Percentiles rank a stretch among this genome's conserved stretches.
Evolutionary conservation across 2,113 vertebrate species (phyloP).

Genomic region (Sula dactylatra): DNA sequence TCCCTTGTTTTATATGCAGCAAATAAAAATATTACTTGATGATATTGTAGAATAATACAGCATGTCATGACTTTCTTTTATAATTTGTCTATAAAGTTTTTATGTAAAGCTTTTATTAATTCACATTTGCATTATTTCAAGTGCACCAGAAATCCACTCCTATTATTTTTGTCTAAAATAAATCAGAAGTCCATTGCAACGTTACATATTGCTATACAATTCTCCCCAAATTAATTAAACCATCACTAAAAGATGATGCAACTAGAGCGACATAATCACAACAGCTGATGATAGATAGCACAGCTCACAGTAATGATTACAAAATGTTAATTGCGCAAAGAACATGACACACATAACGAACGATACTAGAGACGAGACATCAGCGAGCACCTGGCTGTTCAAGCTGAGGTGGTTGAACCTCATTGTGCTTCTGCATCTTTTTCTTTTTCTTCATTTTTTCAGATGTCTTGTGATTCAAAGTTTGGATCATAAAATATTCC

Average conservation of each 20-base stretch:
- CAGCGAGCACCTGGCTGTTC: slow-evolving; percentile 86
- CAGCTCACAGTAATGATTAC: neutral
- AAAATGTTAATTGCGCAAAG: neutral
- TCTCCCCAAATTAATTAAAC: neutral
- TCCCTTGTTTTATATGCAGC: neutral
- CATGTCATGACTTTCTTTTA: neutral
- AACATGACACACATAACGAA: neutral
- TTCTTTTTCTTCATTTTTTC: slow-evolving; percentile 88
- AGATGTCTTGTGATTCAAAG: slow-evolving; percentile 93
- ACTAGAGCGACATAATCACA: neutral
- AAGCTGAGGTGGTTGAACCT: slow-evolving; percentile 87
- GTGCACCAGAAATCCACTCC: neutral
- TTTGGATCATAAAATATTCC: slow-evolving; percentile 98
- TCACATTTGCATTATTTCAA: neutral
- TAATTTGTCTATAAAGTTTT: neutral
- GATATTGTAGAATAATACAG: neutral
- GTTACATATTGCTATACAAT: too few species aligned
- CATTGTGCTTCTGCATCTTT: slow-evolving; percentile 79
- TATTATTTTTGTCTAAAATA: neutral
- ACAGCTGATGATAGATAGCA: neutral
- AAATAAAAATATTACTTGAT: neutral
- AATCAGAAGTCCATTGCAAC: neutral
- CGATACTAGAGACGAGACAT: neutral
- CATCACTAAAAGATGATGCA: neutral
- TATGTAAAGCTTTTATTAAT: neutral